These are phyloP conservation scores for Ceyx cyanopectus DNA, from an alignment of 2,113 vertebrate genomes.

Conservation along the genomic window DNA sequence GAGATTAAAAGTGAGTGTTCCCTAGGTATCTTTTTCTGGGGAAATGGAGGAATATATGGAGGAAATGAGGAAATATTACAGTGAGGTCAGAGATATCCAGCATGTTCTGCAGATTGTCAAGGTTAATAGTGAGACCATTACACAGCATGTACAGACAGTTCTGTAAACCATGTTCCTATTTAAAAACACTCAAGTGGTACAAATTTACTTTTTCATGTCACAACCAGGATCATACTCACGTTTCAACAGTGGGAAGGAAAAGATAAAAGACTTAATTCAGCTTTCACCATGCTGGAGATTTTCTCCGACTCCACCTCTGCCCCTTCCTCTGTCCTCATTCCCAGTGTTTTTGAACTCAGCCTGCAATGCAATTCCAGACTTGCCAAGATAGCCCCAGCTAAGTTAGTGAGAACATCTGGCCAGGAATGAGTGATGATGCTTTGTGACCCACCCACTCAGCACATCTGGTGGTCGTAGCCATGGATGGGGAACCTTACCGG, in stretches of 20 bases:
- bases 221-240: not conserved
- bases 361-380: constrained; percentile 23
- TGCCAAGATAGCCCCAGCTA: constrained; percentile 11
- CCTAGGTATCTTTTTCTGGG: not conserved
- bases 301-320: constrained; percentile 33
- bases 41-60: not conserved
- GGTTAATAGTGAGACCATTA: not conserved
- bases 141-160: not conserved
- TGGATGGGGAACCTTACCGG: not conserved
- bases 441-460: constrained; percentile 26
- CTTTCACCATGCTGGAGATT: constrained; percentile 32
- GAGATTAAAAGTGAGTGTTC: not conserved
- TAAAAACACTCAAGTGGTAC: not conserved
- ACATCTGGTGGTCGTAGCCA: constrained; percentile 24
- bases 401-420: constrained; percentile 57
- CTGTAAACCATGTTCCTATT: not conserved
- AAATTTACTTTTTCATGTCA: not conserved
- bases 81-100: not conserved
- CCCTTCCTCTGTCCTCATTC: constrained; percentile 31
- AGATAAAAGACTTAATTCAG: constrained; percentile 48
- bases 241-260: constrained; percentile 20
- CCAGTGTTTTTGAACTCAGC: constrained; percentile 22
- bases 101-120: not conserved
- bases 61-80: not conserved
- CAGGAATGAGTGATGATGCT: not conserved